Base-by-base conservation (phyloP, 2,113 vertebrate species). In the Pomatorhinus ruficollis region DNA sequence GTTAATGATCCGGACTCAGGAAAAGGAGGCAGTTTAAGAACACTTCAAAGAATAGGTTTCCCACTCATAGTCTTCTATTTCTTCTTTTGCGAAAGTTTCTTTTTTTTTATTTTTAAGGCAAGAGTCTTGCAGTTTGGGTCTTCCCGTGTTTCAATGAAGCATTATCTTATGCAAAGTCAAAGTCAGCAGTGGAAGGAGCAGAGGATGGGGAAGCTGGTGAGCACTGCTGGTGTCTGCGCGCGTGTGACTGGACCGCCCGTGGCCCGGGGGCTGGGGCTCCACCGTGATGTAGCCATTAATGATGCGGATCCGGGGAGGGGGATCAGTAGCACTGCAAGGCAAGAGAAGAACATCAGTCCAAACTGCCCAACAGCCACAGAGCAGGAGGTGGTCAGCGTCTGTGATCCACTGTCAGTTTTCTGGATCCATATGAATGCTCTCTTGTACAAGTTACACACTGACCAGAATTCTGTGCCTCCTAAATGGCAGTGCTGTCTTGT, bases 231-330 rank as follows among this genome's bases (percentile, higher is more conserved):
- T 78, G 12, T 96, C 97, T 39, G 97, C 35, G 3, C 15, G 75
- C n/a, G 79, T 13, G 6, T 97, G 97, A 50, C 96, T 96, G 66
- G 93, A 89, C 63, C 78, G 33, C 33, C 96, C 63, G 1, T 64
- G 94, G 79, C 37, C 74, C 60, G 88, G 66, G 28, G 98, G 86
- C 20, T 92, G 95, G 11, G 98, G 97, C 83, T 98, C 96, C 0
- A 98, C 97, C 0, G 98, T 98, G 93, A 98, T 97, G 96, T 98
- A 98, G 19, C 98, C 98, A 5, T 99, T 98, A 77, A 98, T 98
- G 93, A 99, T 97, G 57, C 96, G 98, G 56, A 98, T 98, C 93
- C 97, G 84, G 3, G 98, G 97, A 23, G 98, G 98, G 61, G 96
- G 98, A 20, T 97, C 91, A 2, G 98, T 96, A 12, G 98, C 94